Conservation (phyloP, 2,888 invertebrate species). For the Phaedon cochleariae region DNA sequence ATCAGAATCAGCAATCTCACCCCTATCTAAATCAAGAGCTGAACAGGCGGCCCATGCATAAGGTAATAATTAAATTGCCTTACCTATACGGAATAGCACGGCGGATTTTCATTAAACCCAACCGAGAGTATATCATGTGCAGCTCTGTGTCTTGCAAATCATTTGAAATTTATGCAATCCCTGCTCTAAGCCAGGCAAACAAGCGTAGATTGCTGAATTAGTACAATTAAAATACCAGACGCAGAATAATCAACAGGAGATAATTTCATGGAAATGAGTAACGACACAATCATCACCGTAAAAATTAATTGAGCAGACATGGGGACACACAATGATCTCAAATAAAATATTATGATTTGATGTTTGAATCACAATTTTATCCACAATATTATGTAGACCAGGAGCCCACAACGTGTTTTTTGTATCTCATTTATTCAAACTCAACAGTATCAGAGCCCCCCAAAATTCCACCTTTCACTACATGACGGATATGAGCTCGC, state of each 20-base stretch:
- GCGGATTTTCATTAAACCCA: conserved; percentile 24
- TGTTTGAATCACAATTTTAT: no score
- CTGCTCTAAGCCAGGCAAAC: conserved; percentile 18
- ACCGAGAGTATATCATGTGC: conserved; percentile 21
- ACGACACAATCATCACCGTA: no score
- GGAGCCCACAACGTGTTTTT: no score
- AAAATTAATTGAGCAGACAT: no score
- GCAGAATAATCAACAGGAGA: conserved; percentile 16
- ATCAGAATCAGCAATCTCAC: background rate
- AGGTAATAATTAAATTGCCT: conserved; percentile 19
- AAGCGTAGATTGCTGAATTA: conserved; percentile 21
- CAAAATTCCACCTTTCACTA: no score
- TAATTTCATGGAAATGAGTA: background rate
- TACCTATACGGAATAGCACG: conserved; percentile 11
- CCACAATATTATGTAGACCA: no score
- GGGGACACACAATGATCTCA: no score
- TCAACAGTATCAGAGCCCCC: no score
- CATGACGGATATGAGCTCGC: no score
- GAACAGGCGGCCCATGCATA: conserved; percentile 15
- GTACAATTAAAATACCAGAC: conserved; percentile 23
- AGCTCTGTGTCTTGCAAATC: conserved; percentile 23
- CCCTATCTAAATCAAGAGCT: background rate
- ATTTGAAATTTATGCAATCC: conserved; percentile 25
- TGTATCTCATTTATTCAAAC: no score
- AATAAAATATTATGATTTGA: no score